phyloP scores from a whole-genome alignment of 2,113 vertebrate species.

The Oceanodroma tethys region DNA sequence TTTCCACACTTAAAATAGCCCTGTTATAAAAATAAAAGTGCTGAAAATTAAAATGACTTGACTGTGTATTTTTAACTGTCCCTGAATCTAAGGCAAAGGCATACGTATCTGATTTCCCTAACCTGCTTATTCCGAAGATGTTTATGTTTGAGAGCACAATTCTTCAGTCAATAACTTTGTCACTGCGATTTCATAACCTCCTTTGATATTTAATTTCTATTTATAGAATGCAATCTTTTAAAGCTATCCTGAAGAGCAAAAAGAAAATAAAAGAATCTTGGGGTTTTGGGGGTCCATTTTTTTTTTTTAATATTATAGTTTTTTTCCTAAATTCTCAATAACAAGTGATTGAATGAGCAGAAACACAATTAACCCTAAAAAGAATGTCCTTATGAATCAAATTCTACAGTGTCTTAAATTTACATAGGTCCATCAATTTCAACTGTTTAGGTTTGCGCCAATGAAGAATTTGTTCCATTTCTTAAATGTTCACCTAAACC shows the following conservation, averaged over 20 bases:
- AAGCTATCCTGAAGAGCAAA: background rate
- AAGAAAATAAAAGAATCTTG: too few relatives aligned
- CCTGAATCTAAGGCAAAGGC: background rate
- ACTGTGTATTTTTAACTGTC: background rate
- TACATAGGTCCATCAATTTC: background rate
- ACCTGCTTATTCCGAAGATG: background rate
- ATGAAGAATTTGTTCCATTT: background rate
- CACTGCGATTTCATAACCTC: background rate
- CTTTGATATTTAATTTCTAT: background rate
- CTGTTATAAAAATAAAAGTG: background rate
- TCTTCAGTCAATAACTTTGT: background rate
- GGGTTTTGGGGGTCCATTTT: background rate
- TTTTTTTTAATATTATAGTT: background rate
- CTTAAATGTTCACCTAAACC: background rate
- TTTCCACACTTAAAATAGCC: background rate
- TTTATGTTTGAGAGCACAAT: background rate
- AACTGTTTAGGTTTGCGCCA: background rate
- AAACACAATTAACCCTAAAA: background rate
- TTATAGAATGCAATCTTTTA: background rate
- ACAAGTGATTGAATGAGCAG: background rate
- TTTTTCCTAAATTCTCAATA: background rate
- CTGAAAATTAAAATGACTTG: background rate
- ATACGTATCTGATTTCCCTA: background rate
- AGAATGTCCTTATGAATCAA: background rate
- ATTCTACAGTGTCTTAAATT: background rate